These are phyloP conservation scores for Silurus aristotelis DNA, from an alignment of 2,797 vertebrate genomes.

Conservation along the genomic window DNA sequence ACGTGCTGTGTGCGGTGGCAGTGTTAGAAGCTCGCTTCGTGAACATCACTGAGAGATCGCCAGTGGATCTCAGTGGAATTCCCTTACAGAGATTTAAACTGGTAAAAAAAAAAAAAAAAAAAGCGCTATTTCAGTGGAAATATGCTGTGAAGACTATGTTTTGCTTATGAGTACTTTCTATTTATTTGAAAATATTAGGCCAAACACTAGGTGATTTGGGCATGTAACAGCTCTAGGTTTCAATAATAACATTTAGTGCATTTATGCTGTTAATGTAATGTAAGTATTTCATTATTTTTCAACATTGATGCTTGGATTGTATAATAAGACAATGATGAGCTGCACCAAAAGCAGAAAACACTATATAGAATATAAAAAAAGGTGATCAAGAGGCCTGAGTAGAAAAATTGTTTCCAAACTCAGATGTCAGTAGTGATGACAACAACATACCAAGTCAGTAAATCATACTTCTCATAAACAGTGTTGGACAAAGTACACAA, in stretches of 20 bases:
- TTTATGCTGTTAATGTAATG: background rate
- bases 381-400: no score
- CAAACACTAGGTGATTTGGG: background rate
- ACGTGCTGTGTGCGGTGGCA: constrained; percentile 94
- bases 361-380: no score
- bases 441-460: background rate
- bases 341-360: background rate
- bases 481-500: no score
- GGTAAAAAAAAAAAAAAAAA: constrained; percentile 68
- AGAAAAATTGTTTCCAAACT: background rate
- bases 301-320: background rate
- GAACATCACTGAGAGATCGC: constrained; percentile 88
- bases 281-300: background rate
- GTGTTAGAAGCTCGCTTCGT: constrained; percentile 96
- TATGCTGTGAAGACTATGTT: background rate
- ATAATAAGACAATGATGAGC: background rate
- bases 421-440: background rate
- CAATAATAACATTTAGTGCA: background rate
- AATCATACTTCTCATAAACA: background rate
- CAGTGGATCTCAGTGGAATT: constrained; percentile 95
- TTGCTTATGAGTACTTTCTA: background rate
- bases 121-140: no score
- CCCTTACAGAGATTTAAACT: constrained; percentile 94
- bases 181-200: background rate
- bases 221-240: background rate